Evolutionary conservation across 2,888 invertebrate species (phyloP), one percentile per base, ranked within the genome.

Genomic region (Omphaloscelis lunosa): DNA sequence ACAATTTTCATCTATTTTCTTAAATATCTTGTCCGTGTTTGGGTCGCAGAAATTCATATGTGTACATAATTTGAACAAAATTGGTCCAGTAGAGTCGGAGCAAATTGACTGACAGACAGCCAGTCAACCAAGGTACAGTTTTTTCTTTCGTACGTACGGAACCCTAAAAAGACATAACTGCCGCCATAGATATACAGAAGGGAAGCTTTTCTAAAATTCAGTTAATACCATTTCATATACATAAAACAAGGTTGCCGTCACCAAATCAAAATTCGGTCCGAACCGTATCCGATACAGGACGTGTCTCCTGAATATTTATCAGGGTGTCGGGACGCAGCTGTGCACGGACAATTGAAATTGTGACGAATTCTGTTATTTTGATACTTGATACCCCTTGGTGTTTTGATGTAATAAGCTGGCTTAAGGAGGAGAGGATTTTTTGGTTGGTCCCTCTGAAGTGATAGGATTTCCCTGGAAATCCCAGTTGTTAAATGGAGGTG

Each of bases 261-360:
- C 87, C 79, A 86, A 89, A 92, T 92, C 92, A 89, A 89, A 91
- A 92, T 90, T 90, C 91, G 90, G 86, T 82, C 77, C 77, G 72
- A 72, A 72, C 79, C 70, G 82, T 75, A 79, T 75, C 84, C 80
- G 84, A 83, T 83, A 84, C 79, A 80, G 85, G 85, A 72, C 86
- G 72, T 86, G 88, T 88, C 90, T 86, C 72, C 89, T 93, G 93
- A 92, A 93, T 93, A 93, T 93, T 92, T 93, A 93, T 91, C 90
- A 91, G 87, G 82, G 86, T 86, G 75, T 70, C 72, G 72, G 84
- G 75, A 68, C 77, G 76, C 91, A 92, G 90, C 90, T 92, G 91
- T 74, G 83, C 65, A 29, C 82, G 82, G 84, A 88, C 91, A 85
- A 85, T 88, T 88, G 87, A 89, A 90, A 90, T 77, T 86, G 86